These are phyloP conservation scores for Gymnocheta viridis DNA, from an alignment of 2,888 invertebrate genomes.

Conservation along the genomic window DNA sequence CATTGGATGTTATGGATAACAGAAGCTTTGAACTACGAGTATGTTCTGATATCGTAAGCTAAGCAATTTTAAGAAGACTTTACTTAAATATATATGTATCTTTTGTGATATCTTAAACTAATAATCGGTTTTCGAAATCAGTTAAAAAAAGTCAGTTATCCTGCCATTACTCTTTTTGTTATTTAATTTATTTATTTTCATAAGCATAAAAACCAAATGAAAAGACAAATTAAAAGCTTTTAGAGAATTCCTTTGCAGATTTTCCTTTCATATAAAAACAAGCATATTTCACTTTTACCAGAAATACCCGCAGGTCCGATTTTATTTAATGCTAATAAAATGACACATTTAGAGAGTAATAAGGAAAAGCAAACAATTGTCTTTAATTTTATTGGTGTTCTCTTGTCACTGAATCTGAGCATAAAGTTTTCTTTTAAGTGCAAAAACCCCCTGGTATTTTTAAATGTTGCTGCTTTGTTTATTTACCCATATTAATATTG, in stretches of 20 bases:
- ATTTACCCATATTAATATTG: neutral
- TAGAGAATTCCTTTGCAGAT: neutral
- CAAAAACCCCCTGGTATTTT: neutral
- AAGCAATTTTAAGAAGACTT: too few species aligned
- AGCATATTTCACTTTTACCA: neutral
- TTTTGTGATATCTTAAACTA: too few species aligned
- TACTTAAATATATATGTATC: too few species aligned
- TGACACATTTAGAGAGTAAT: neutral
- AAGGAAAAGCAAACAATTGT: neutral
- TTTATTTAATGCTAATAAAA: conserved; percentile 40
- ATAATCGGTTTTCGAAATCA: too few species aligned
- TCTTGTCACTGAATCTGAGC: neutral
- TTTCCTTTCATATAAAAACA: neutral
- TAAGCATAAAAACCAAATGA: neutral
- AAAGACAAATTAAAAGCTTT: neutral
- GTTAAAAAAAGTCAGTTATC: too few species aligned
- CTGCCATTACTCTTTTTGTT: too few species aligned
- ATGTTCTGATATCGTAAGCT: too few species aligned
- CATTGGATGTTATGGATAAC: too few species aligned
- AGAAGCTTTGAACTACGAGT: too few species aligned
- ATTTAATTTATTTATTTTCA: too few species aligned
- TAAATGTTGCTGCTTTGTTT: neutral
- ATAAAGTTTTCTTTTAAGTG: neutral
- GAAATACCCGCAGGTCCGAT: conserved; percentile 36
- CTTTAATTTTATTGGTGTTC: neutral